Evolutionary conservation across 2,797 vertebrate species (phyloP).

Genomic region (Crocidura indochinensis): DNA sequence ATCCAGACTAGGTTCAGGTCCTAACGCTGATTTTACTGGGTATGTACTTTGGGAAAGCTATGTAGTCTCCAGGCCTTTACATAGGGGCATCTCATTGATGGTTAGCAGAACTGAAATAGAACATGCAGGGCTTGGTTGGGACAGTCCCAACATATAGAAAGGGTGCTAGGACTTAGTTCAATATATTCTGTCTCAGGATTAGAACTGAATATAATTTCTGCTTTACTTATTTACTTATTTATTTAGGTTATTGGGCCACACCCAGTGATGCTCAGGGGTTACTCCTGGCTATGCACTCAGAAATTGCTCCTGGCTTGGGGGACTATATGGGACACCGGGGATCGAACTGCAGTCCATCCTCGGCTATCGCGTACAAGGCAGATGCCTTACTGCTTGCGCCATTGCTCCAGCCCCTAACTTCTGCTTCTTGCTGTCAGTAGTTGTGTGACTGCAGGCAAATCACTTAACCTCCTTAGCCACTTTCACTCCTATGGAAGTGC

Average conservation of each 20-base stretch:
- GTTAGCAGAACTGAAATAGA: background rate
- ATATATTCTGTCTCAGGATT: background rate
- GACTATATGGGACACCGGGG: too few species aligned
- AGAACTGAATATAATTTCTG: background rate
- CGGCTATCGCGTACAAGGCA: too few species aligned
- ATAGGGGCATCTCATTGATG: background rate
- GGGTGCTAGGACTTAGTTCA: background rate
- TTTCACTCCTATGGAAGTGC: background rate
- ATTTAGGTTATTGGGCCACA: too few species aligned
- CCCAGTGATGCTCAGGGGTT: too few species aligned
- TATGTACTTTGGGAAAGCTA: conserved; percentile 10
- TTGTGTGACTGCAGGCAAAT: conserved; percentile 7
- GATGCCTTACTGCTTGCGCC: too few species aligned
- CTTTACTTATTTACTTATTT: too few species aligned
- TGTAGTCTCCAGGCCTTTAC: conserved; percentile 38
- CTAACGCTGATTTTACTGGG: background rate
- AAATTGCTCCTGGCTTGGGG: too few species aligned
- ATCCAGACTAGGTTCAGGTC: conserved; percentile 41
- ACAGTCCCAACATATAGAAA: background rate
- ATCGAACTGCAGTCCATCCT: too few species aligned
- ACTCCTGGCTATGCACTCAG: too few species aligned
- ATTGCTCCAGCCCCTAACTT: background rate
- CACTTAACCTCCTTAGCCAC: conserved; percentile 1
- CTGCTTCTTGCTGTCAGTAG: background rate
- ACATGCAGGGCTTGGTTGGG: background rate